phyloP scores from a whole-genome alignment of 2,113 vertebrate genomes.

The Okapia johnstoni region DNA sequence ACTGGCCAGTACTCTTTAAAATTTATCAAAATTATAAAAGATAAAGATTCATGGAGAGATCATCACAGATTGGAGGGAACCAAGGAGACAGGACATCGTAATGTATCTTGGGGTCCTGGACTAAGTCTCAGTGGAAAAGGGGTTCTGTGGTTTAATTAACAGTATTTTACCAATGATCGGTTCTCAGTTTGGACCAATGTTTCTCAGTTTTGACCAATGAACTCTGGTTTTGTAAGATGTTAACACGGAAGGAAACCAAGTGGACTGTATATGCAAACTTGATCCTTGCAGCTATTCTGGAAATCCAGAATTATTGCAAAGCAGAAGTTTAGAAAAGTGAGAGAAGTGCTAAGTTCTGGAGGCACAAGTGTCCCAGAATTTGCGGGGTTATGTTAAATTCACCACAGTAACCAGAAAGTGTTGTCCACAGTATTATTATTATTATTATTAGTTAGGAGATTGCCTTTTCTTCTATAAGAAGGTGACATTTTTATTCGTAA shows the following conservation, averaged over 20 bases:
- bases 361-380: background rate
- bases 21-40: background rate
- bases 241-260: background rate
- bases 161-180: background rate
- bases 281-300: background rate
- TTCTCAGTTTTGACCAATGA: background rate
- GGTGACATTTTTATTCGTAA: background rate
- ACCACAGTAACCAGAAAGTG: background rate
- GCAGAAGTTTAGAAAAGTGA: background rate
- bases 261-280: background rate
- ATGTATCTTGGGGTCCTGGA: background rate
- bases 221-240: background rate
- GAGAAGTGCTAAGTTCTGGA: background rate
- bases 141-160: background rate
- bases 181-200: background rate
- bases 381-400: background rate
- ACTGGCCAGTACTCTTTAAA: background rate
- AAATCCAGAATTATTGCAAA: background rate
- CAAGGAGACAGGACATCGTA: fast-evolving
- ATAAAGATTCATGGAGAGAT: no score
- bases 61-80: no score
- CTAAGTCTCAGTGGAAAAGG: background rate
- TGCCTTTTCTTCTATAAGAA: background rate
- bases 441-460: no score
- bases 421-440: background rate